phyloP scores from a whole-genome alignment of 2,113 vertebrate genomes.

The Tympanuchus pallidicinctus region DNA sequence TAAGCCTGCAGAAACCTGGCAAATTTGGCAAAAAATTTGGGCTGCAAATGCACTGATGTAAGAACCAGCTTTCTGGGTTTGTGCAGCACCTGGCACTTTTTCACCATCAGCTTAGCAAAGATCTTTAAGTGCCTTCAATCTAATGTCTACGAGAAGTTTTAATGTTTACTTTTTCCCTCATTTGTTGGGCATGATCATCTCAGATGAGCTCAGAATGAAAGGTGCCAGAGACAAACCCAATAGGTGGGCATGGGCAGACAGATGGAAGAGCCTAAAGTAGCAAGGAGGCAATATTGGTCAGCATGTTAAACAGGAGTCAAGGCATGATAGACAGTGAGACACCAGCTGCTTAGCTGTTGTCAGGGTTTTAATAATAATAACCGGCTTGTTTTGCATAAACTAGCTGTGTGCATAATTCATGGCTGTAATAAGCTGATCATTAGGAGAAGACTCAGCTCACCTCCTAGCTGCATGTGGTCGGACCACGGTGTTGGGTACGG shows the following conservation, averaged over 20 bases:
- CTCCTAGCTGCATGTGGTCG: background rate
- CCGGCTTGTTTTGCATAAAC: constrained; percentile 40
- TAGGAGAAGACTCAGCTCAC: constrained; percentile 53
- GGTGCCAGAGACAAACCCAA: background rate
- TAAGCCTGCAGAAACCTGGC: background rate
- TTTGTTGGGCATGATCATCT: background rate
- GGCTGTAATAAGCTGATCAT: constrained; percentile 55
- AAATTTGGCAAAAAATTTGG: background rate
- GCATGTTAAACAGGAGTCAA: constrained; percentile 40
- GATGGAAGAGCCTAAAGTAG: constrained; percentile 24
- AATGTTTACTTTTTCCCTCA: background rate
- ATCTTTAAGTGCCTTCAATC: background rate
- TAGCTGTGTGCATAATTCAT: constrained; percentile 44
- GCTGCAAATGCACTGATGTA: background rate
- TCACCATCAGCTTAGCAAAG: background rate
- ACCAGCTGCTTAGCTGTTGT: constrained; percentile 51
- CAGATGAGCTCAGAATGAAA: background rate
- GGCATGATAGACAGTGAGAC: constrained; percentile 24
- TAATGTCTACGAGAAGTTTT: background rate
- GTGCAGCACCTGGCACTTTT: background rate
- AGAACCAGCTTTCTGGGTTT: background rate
- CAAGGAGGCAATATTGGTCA: constrained; percentile 46
- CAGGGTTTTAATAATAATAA: constrained; percentile 31
- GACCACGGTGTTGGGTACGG: background rate
- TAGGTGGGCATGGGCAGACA: background rate